Evolutionary conservation across 2,113 vertebrate genomes (phyloP).

Genomic region (Protobothrops mucrosquamatus): DNA sequence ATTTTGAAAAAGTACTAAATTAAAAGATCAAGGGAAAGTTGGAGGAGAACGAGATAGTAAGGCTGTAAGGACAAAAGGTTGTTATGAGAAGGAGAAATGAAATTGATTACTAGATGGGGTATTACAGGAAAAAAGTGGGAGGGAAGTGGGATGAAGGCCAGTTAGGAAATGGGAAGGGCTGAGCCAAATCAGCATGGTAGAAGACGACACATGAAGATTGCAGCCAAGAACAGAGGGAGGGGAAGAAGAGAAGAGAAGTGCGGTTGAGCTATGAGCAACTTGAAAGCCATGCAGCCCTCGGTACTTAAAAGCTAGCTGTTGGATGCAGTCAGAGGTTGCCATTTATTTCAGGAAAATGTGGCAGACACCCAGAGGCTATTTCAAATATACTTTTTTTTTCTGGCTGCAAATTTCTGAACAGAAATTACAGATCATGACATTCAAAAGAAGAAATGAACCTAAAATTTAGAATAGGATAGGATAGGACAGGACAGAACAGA

Average conservation of each 20-base stretch:
- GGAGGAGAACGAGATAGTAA: neutral
- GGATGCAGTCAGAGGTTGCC: neutral
- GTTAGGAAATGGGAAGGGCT: neutral
- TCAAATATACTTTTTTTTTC: neutral
- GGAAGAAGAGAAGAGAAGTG: neutral
- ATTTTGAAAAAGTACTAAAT: neutral
- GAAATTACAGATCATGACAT: neutral
- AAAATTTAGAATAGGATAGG: neutral
- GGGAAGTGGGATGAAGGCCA: neutral
- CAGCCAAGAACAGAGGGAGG: neutral
- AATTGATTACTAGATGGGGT: neutral
- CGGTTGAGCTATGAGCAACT: neutral
- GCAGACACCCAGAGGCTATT: neutral
- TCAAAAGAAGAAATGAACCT: slow-evolving; percentile 11
- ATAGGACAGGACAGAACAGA: no score
- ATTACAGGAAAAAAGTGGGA: neutral
- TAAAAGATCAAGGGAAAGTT: neutral
- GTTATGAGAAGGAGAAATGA: neutral
- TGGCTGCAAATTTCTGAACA: neutral
- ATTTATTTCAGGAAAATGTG: neutral
- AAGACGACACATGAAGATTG: neutral
- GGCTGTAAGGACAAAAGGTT: neutral
- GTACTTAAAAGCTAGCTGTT: neutral
- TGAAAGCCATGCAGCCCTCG: neutral
- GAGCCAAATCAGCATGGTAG: neutral